Conservation (phyloP, 2,113 vertebrate genomes). For the Mesocricetus auratus region DNA sequence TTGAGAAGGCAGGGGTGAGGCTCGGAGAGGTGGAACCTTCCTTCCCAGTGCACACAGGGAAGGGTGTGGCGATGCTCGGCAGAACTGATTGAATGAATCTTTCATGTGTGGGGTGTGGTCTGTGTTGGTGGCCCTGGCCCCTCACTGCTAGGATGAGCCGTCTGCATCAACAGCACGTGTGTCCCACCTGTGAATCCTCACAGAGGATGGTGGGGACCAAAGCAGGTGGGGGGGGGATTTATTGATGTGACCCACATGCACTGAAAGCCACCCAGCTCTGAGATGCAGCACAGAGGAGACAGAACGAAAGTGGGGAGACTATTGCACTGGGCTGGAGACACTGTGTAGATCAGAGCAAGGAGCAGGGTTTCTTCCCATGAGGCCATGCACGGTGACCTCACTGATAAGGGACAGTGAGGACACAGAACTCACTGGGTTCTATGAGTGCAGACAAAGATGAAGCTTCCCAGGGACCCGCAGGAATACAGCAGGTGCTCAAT, state of each 20-base stretch:
- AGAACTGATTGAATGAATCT: neutral
- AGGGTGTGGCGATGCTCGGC: neutral
- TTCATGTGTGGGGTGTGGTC: neutral
- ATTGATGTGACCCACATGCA: neutral
- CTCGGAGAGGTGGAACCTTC: neutral
- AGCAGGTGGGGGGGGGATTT: neutral
- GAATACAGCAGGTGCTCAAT: neutral
- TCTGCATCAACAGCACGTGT: neutral
- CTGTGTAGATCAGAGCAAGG: neutral
- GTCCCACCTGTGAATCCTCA: neutral
- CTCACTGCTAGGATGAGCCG: neutral
- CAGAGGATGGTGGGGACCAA: neutral
- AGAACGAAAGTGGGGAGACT: neutral
- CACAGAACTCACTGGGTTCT: neutral
- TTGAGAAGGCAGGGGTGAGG: neutral
- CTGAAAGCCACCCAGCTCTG: neutral
- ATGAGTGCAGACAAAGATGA: accelerated
- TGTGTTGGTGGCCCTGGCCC: neutral
- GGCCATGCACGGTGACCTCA: accelerated
- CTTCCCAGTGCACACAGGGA: neutral
- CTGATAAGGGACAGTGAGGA: accelerated
- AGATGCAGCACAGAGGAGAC: neutral
- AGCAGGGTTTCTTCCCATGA: neutral
- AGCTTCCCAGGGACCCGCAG: accelerated
- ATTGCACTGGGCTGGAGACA: neutral